phyloP scores from a whole-genome alignment of 2,888 invertebrate genomes.

The Zaprionus lineosus region DNA sequence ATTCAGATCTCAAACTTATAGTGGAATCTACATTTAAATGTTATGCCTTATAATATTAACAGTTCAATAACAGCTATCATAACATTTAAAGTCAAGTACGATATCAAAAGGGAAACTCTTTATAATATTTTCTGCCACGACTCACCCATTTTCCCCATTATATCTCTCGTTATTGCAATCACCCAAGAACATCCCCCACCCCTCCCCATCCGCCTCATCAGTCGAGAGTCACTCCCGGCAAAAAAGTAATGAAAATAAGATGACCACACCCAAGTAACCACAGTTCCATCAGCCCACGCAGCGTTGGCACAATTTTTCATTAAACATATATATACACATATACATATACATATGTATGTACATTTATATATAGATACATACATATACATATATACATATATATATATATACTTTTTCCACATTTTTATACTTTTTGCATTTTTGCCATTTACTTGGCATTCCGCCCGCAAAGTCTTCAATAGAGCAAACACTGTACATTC shows the following conservation, averaged over 20 bases:
- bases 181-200: too few relatives aligned
- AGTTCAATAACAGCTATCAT: too few relatives aligned
- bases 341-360: conserved; percentile 41
- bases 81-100: too few relatives aligned
- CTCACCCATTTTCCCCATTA: too few relatives aligned
- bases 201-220: too few relatives aligned
- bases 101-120: too few relatives aligned
- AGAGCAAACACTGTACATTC: conserved; percentile 27
- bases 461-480: conserved; percentile 49
- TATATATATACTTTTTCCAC: conserved; percentile 23
- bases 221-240: too few relatives aligned
- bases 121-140: too few relatives aligned
- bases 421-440: conserved; percentile 8
- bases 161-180: conserved; percentile 9
- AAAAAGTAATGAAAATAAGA: conserved; percentile 11
- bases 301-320: conserved; percentile 54
- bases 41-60: not conserved
- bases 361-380: too few relatives aligned
- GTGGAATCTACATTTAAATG: not conserved
- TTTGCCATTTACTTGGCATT: conserved; percentile 46
- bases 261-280: conserved; percentile 50
- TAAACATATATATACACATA: conserved; percentile 44
- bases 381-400: too few relatives aligned
- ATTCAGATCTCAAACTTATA: not conserved
- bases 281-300: conserved; percentile 41